Evolutionary conservation across 1,140 invertebrate species (phyloP), one percentile per base, ranked within the genome.

Genomic region (Aphelenchoides fujianensis): DNA sequence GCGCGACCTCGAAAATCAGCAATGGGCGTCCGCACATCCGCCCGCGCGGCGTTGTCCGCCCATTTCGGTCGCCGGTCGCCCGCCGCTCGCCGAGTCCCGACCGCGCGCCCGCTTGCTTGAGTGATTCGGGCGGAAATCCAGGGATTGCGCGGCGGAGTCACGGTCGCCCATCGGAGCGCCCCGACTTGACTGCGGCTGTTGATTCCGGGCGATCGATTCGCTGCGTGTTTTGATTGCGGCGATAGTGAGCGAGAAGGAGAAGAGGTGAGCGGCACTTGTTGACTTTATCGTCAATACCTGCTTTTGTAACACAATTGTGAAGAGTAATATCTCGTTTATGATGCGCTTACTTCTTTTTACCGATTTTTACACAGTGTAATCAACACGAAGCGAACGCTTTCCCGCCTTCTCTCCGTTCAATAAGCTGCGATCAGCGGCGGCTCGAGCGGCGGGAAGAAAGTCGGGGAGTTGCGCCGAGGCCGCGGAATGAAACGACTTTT

Each of bases 101-200:
- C 12, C n/a, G n/a, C n/a, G n/a, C n/a, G n/a, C n/a, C n/a, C n/a
- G n/a, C n/a, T n/a, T 48, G 12, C 12, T 48, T 23, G 41, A 48
- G 41, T 48, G 41, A 48, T 48, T 48, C 41, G 41, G 41, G 41
- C 41, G 41, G 41, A 48, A 48, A 48, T 48, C 41, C 41, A 48
- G 12, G 23, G 23, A 16, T 16, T 16, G 41, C 12, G 41, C 41
- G 41, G 12, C 12, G 41, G 41, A 48, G 41, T 48, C 41, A 48
- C 41, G 23, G 41, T 48, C 41, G 41, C 23, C 41, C 12, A 23
- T 48, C n/a, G n/a, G n/a, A n/a, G n/a, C n/a, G n/a, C n/a, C n/a
- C n/a, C n/a, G n/a, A n/a, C 23, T 48, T 12, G 41, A 48, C 23
- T 48, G 41, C 23, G 23, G 12, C 12, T 48, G 12, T 48, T 48